Evolutionary conservation across 2,113 vertebrate genomes (phyloP).

Genomic region (Lonchura striata): DNA sequence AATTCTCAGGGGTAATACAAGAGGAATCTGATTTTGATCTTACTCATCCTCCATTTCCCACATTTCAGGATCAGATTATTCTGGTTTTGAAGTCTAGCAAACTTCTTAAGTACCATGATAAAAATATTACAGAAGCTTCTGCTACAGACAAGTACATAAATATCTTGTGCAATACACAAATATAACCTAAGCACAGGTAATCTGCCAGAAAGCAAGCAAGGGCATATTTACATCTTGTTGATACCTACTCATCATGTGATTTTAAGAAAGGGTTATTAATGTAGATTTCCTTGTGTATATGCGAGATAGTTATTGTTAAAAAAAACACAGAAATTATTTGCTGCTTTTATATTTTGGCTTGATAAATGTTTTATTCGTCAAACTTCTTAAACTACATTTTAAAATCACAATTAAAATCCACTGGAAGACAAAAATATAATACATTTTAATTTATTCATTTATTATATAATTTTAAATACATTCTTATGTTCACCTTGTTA

Average conservation of each 20-base stretch:
- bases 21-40: background rate
- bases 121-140: background rate
- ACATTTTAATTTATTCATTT: background rate
- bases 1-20: background rate
- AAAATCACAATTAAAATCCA: background rate
- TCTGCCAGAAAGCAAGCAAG: background rate
- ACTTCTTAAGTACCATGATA: background rate
- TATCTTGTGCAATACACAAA: background rate
- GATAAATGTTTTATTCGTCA: background rate
- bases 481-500: background rate
- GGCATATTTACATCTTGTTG: rapidly evolving
- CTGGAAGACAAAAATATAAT: background rate
- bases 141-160: background rate
- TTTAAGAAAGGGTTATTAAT: background rate
- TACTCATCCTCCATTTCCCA: background rate
- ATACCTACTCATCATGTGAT: background rate
- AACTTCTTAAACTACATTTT: background rate
- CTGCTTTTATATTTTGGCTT: background rate
- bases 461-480: background rate
- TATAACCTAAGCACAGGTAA: background rate
- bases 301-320: background rate
- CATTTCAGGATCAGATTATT: background rate
- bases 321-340: background rate
- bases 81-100: background rate
- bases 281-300: background rate